Evolutionary conservation across 2,113 vertebrate species (phyloP).

Genomic region (Thermophis baileyi): DNA sequence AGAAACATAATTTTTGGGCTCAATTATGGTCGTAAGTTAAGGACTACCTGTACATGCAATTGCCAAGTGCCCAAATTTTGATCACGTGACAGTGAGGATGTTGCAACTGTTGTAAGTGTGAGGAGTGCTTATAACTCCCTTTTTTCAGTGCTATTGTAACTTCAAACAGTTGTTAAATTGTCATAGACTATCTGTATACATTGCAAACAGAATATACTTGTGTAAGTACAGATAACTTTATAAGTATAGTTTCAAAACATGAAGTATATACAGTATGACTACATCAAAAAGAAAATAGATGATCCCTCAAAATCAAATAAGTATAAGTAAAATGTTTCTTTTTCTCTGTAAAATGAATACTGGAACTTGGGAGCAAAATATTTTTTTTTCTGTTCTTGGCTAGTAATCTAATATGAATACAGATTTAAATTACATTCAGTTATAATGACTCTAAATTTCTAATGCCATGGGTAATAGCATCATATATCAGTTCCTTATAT

Average conservation of each 20-base stretch:
- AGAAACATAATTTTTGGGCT: too few species aligned
- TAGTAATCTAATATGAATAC: constrained; percentile 17
- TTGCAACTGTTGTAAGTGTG: background rate
- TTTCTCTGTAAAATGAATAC: background rate
- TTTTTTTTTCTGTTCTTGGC: constrained; percentile 19
- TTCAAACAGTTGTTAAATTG: background rate
- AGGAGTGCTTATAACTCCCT: background rate
- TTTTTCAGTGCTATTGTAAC: background rate
- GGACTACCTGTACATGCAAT: too few species aligned
- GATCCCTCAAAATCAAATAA: background rate
- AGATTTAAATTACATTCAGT: constrained; percentile 45
- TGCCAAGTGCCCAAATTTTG: background rate
- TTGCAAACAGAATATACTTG: background rate
- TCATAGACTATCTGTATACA: background rate
- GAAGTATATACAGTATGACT: background rate
- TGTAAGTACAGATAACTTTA: background rate
- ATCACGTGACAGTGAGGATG: background rate
- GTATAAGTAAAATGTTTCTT: background rate
- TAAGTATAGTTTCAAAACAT: background rate
- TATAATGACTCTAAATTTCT: constrained; percentile 40
- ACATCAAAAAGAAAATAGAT: background rate
- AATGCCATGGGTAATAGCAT: constrained; percentile 46
- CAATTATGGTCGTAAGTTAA: too few species aligned
- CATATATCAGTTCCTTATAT: constrained; percentile 29
- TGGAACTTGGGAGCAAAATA: background rate